These are phyloP conservation scores for Ploceus nigricollis DNA, from an alignment of 2,113 vertebrate genomes.

Conservation along the genomic window DNA sequence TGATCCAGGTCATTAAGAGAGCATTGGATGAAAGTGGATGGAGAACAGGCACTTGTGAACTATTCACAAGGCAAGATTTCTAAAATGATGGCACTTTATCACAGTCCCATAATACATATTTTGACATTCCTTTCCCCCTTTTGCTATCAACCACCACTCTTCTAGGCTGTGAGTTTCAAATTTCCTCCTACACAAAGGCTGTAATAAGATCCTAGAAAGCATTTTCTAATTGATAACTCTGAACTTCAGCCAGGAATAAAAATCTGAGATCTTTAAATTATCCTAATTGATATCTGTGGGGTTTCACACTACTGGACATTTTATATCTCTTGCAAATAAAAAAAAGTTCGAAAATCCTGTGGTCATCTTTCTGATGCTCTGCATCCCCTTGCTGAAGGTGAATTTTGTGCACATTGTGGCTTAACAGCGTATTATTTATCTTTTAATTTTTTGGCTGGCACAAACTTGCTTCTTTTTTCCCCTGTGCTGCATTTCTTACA, in stretches of 20 bases:
- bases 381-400: background rate
- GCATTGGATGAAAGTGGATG: background rate
- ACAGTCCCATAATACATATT: background rate
- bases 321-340: background rate
- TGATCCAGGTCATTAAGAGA: background rate
- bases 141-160: background rate
- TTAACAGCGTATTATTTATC: background rate
- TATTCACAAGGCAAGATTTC: background rate
- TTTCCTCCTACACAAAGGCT: background rate
- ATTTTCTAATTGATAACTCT: slow-evolving; percentile 1
- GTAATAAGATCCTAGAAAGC: background rate
- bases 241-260: background rate
- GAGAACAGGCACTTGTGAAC: background rate
- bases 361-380: background rate
- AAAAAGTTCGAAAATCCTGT: background rate
- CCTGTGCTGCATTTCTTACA: background rate
- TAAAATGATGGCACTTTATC: background rate
- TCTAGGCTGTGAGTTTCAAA: background rate
- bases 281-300: background rate
- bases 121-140: background rate
- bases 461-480: background rate
- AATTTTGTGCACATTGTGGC: background rate
- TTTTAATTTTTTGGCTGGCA: background rate
- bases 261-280: background rate
- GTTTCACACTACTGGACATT: background rate